Base-by-base conservation (phyloP, 1,140 invertebrate genomes). In the Pygmarrhopalites habei region DNA sequence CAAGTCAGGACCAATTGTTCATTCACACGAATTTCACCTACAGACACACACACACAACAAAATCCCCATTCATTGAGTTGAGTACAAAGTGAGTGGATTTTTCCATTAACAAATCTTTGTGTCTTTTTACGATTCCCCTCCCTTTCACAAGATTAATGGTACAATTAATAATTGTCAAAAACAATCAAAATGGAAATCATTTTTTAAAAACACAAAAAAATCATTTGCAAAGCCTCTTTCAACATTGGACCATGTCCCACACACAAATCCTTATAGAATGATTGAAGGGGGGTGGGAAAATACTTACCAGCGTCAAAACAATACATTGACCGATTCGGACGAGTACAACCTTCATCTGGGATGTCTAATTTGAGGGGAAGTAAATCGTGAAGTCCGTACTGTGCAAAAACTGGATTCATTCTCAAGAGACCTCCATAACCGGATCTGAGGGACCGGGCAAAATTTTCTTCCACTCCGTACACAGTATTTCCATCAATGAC, bases 1-100 rank as follows among this genome's bases (percentile, higher is more conserved):
- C 89, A 90, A 1, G 90, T 87, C 21, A 95, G 77, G 0, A 93
- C 88, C 60, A 95, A 75, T 72, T 95, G 92, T 74, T 96, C 92
- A 74, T 94, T 95, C 4, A 95, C 92, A 72, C 93, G 82, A 73
- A 93, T 91, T 78, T 96, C 93, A 72, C 92, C 88, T 86, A 72
- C 53, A 74, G 78, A 62, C 46, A 74, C 66, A 29, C 29, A 67
- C 32, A 49, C 25, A 60, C 41, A 41, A 51, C 15, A 55, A n/a
- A n/a, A n/a, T n/a, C n/a, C n/a, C n/a, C n/a, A n/a, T n/a, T n/a
- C n/a, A n/a, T n/a, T n/a, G n/a, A n/a, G n/a, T n/a, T n/a, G n/a
- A n/a, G n/a, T n/a, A n/a, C n/a, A n/a, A n/a, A n/a, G n/a, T n/a
- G n/a, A n/a, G n/a, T n/a, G n/a, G n/a, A n/a, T n/a, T n/a, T n/a